Base-by-base conservation (phyloP, 92 coral and sea anemone genomes). In the Paragorgia papillata region DNA sequence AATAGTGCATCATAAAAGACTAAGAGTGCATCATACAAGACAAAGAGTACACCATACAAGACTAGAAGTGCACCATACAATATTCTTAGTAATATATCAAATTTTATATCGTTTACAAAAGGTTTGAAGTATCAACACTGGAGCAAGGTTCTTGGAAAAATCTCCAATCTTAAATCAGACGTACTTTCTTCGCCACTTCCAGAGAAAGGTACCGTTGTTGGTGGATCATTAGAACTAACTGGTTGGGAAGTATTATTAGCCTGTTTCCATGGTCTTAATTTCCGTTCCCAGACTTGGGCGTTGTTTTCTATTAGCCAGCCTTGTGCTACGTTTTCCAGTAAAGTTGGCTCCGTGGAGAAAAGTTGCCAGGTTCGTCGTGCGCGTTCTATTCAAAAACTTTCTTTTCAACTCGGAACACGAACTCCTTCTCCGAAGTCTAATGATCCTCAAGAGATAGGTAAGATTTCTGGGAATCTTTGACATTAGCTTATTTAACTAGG, bases 251-350 rank as follows among this genome's bases (percentile, higher is more conserved):
- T 91, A 2, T 89, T 97, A n/a, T 84, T 94, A 21, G 97, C 98
- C 0, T 94, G 98, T 46, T 94, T 88, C 73, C 95, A 94, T 57
- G 98, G 98, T 18, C 92, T 94, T 20, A 94, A 94, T 85, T 94
- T 94, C 77, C 91, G 98, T 33, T 91, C 98, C 15, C 98, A 94
- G 81, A 88, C 98, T 2, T 94, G 98, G 98, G 97, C 92, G 22
- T 66, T 94, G 53, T 94, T 94, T 57, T 88, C 92, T 55, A 82
- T 90, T 17, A 85, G 79, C 73, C 85, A 73, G 24, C 91, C 96
- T 25, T 84, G 84, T 82, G 90, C 86, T 76, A 82, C 85, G 68
- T 94, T 91, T 70, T 79, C 90, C 31, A 91, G 98, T 57, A 91
- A 90, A 63, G 93, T 89, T 60, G 68, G 84, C 20, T 85, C 92